Evolutionary conservation across 2,888 invertebrate genomes (phyloP), one percentile per base, ranked within the genome.

Genomic region (Amaurobius ferox): DNA sequence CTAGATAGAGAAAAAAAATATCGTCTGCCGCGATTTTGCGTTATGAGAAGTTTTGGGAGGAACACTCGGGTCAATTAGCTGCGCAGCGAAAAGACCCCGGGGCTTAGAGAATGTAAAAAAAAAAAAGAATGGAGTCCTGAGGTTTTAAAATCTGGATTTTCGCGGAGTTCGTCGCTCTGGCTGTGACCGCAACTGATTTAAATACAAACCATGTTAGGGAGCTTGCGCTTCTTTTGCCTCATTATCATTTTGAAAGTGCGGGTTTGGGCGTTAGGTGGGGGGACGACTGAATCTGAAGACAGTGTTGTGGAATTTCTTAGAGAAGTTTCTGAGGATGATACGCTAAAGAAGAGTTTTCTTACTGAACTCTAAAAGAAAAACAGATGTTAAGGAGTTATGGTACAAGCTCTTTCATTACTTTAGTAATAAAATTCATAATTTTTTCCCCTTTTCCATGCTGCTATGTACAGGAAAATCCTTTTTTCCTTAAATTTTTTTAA

Each of bases 151-250:
- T 55, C 23, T 55, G 55, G 19, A 55, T 23, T 55, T 55, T 23
- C 1, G 23, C 5, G 55, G 55, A 3, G 55, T 44, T 44, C 44
- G 48, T 72, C 79, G 67, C 44, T 35, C 32, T 66, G 23, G 19
- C 48, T 40, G 44, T 44, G 30, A 71, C 79, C 16, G 35, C 29
- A 39, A 62, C 83, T 83, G 83, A 83, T 83, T 83, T 83, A 83
- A 83, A 83, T 83, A 83, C 83, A 83, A 83, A 83, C 83, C 83
- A 83, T 83, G 77, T 83, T 83, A 83, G 44, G n/a, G 44, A 64
- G 11, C 64, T 62, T 13, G 70, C 68, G 40, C 29, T 44, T 11
- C 29, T 64, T 30, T 64, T 28, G 28, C 64, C 29, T 64, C 64
- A n/a, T 62, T 28, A 44, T 44, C 44, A 44, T 44, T 44, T 44